Evolutionary conservation across 2,113 vertebrate species (phyloP).

Genomic region (Alligator mississippiensis): DNA sequence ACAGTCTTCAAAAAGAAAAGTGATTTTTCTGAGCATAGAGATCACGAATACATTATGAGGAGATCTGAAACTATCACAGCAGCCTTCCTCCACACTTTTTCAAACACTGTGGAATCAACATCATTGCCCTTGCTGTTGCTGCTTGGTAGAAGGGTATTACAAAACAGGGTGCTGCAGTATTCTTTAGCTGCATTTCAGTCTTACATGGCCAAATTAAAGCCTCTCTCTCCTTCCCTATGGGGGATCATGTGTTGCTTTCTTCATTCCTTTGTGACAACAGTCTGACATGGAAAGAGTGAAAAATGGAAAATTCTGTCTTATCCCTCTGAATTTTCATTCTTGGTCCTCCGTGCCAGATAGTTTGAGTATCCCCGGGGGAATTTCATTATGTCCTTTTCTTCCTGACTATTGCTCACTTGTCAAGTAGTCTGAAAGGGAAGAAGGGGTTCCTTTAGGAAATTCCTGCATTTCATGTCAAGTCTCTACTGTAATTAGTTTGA

Average conservation of each 20-base stretch:
- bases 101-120: neutral
- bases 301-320: neutral
- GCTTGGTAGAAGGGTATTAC: neutral
- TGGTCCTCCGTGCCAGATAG: neutral
- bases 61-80: neutral
- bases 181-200: neutral
- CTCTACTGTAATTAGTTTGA: neutral
- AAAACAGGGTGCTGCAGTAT: neutral
- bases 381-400: neutral
- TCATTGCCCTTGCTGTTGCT: neutral
- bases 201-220: neutral
- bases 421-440: neutral
- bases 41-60: fast-evolving
- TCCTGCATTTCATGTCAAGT: neutral
- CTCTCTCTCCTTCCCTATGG: neutral
- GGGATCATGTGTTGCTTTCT: neutral
- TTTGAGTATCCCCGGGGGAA: neutral
- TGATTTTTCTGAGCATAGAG: neutral
- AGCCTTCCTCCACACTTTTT: neutral
- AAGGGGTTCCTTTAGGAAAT: neutral
- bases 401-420: neutral
- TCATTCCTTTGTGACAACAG: neutral
- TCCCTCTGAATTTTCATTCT: fast-evolving
- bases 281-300: neutral
- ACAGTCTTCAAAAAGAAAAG: neutral